Evolutionary conservation across 2,113 vertebrate species (phyloP).

Genomic region (Pagrus major): DNA sequence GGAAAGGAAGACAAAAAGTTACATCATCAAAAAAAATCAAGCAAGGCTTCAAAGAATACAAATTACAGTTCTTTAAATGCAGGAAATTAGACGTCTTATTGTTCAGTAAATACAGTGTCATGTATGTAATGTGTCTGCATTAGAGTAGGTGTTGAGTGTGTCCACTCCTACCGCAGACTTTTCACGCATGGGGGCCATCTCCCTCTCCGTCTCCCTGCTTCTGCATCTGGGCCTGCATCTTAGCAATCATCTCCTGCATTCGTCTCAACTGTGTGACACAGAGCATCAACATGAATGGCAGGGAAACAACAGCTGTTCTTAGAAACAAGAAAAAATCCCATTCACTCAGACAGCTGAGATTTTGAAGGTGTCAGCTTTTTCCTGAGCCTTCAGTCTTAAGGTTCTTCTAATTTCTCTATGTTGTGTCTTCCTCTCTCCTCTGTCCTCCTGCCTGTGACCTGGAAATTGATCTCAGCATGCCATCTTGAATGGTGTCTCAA

Average conservation of each 20-base stretch:
- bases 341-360: not conserved
- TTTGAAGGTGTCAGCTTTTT: not conserved
- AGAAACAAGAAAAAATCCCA: not conserved
- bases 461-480: no score
- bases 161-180: constrained; percentile 79
- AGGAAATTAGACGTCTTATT: not conserved
- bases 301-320: not conserved
- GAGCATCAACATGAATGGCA: not conserved
- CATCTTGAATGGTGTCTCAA: no score
- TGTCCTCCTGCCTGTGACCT: no score
- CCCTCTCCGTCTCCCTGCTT: constrained; percentile 88
- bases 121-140: not conserved
- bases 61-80: not conserved
- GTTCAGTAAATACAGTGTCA: not conserved
- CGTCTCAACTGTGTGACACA: constrained; percentile 88
- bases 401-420: no score
- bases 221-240: constrained; percentile 99
- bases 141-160: not conserved
- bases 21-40: not conserved
- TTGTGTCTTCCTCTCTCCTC: no score
- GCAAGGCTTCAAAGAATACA: not conserved
- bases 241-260: constrained; percentile 98
- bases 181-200: constrained; percentile 67
- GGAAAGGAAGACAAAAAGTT: not conserved
- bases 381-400: not conserved